Percentiles rank a stretch among this genome's conserved stretches.
Evolutionary conservation across 2,113 vertebrate genomes (phyloP).

Genomic region (Elephas maximus): DNA sequence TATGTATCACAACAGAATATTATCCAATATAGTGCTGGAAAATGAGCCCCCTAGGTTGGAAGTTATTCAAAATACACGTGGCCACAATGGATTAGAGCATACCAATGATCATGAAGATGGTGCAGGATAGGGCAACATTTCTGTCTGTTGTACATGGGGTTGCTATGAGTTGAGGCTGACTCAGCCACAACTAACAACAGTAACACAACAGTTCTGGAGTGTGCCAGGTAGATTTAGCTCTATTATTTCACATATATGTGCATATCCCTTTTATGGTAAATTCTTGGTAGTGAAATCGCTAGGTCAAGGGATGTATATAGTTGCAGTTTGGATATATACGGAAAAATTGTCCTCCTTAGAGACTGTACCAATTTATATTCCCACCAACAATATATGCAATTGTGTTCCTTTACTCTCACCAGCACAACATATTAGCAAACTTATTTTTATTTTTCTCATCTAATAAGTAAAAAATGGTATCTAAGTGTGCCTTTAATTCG

Average conservation of each 20-base stretch:
- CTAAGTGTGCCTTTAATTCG: background rate
- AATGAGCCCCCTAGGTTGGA: no score
- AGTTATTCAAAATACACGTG: no score
- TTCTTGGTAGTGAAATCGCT: background rate
- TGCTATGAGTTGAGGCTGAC: no score
- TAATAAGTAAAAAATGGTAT: background rate
- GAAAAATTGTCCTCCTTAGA: background rate
- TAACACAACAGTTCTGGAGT: background rate
- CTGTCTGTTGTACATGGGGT: no score
- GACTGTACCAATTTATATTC: background rate
- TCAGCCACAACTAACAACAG: no score
- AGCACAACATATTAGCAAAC: background rate
- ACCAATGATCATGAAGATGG: no score
- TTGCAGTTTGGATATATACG: background rate
- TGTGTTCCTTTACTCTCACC: background rate
- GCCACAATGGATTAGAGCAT: no score
- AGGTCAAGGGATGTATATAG: background rate
- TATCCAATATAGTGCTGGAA: no score
- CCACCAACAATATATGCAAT: background rate
- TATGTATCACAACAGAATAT: no score
- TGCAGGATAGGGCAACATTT: no score
- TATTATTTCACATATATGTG: background rate
- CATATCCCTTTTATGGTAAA: background rate
- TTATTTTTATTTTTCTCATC: conserved; percentile 15
- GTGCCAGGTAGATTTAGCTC: background rate